Conservation (phyloP, 2,888 invertebrate genomes). For the Thelaira solivaga region DNA sequence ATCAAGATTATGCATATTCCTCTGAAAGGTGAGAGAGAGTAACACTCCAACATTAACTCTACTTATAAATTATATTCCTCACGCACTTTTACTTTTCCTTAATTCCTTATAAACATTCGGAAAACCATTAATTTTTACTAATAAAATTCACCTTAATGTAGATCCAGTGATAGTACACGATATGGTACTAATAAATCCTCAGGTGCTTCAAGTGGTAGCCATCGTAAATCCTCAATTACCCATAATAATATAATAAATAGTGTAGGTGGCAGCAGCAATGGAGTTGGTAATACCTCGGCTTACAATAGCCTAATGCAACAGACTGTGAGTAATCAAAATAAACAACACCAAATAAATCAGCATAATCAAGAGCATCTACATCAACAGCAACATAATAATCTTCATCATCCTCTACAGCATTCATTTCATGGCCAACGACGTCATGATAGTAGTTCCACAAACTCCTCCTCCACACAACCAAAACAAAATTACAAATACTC, state of each 20-base stretch:
- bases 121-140: neutral
- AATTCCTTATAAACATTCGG: neutral
- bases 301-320: constrained; percentile 76
- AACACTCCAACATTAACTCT: neutral
- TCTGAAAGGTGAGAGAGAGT: constrained; percentile 80
- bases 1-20: constrained; percentile 85
- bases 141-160: constrained; percentile 48
- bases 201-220: constrained; percentile 77
- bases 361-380: constrained; percentile 69
- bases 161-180: constrained; percentile 81
- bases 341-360: constrained; percentile 70
- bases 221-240: constrained; percentile 74
- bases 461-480: constrained; percentile 53
- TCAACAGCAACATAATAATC: constrained; percentile 67
- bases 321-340: constrained; percentile 77
- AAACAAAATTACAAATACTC: constrained; percentile 70
- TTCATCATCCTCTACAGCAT: constrained; percentile 69
- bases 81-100: neutral
- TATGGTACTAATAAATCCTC: constrained; percentile 78
- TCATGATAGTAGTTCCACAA: constrained; percentile 56
- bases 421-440: constrained; percentile 67
- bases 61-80: neutral
- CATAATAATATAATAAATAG: constrained; percentile 46
- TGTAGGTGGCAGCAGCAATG: constrained; percentile 62
- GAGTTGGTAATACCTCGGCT: constrained; percentile 65